These are phyloP conservation scores for Melanotaenia maccullochi DNA, from an alignment of 2,797 vertebrate genomes.

Conservation along the genomic window DNA sequence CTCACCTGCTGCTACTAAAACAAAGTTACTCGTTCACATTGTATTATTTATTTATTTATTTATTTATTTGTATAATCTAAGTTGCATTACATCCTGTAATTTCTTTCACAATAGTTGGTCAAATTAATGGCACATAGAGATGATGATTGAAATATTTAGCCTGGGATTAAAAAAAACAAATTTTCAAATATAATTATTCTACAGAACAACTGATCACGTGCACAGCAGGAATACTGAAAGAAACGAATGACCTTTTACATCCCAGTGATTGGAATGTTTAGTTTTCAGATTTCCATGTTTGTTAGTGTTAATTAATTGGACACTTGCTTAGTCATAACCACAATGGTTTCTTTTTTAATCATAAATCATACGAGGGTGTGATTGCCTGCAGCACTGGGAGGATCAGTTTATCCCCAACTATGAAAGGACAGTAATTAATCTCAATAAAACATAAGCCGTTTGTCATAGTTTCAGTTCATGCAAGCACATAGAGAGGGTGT, in stretches of 20 bases:
- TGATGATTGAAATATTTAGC: not conserved
- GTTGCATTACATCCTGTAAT: not conserved
- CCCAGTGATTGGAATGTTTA: not conserved
- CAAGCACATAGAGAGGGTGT: slow-evolving; percentile 23
- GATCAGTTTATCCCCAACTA: slow-evolving; percentile 7
- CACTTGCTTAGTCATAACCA: slow-evolving; percentile 12
- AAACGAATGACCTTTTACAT: slow-evolving; percentile 4
- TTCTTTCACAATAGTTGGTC: not conserved
- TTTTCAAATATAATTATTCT: slow-evolving; percentile 1
- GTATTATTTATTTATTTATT: not conserved
- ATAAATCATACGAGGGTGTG: not conserved
- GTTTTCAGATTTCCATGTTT: slow-evolving; percentile 22
- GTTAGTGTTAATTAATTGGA: slow-evolving; percentile 30
- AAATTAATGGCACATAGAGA: not conserved
- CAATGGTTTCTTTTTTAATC: slow-evolving; percentile 1
- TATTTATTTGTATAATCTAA: not conserved
- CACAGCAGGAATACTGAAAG: not conserved
- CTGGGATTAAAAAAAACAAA: not conserved
- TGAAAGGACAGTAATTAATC: slow-evolving; percentile 21
- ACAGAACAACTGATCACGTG: not conserved
- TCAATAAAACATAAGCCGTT: slow-evolving; percentile 15
- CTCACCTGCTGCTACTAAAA: not conserved
- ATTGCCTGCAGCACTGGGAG: not conserved
- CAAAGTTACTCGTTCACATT: not conserved
- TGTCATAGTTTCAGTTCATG: slow-evolving; percentile 16